These are phyloP conservation scores for Astatoreochromis straeleni DNA, from an alignment of 2,113 vertebrate genomes.

Conservation along the genomic window DNA sequence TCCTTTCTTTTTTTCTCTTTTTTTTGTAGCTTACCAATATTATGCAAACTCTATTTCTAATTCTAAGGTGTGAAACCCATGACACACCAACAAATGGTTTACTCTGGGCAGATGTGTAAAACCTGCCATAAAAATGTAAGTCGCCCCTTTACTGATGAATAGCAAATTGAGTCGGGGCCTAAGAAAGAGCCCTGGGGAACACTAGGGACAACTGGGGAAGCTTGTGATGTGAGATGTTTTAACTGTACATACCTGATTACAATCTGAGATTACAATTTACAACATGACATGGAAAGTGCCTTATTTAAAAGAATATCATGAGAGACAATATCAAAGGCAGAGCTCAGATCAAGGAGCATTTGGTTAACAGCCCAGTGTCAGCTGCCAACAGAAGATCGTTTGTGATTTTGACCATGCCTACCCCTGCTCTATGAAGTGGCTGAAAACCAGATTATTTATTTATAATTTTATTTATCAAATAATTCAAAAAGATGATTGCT, in stretches of 20 bases:
- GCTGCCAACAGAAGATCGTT: background rate
- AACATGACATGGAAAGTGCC: background rate
- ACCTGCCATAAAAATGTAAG: background rate
- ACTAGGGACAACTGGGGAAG: too few relatives aligned
- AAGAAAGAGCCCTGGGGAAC: background rate
- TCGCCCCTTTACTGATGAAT: background rate
- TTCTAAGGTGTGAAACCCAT: background rate
- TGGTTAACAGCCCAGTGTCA: background rate
- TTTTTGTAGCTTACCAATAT: background rate
- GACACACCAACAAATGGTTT: background rate
- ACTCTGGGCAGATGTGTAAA: background rate
- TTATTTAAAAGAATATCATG: background rate
- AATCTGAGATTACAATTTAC: background rate
- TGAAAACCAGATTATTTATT: background rate
- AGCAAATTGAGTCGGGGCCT: background rate
- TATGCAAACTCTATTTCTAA: background rate
- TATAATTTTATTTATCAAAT: too few relatives aligned
- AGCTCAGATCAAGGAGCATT: background rate
- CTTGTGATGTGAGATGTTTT: too few relatives aligned
- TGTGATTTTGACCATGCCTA: background rate
- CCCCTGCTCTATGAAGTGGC: background rate
- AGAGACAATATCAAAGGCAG: background rate
- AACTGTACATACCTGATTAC: too few relatives aligned
- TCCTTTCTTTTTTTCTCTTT: background rate
- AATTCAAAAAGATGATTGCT: background rate